These are phyloP conservation scores for Champsocephalus gunnari DNA, from an alignment of 2,797 vertebrate species.

Conservation along the genomic window DNA sequence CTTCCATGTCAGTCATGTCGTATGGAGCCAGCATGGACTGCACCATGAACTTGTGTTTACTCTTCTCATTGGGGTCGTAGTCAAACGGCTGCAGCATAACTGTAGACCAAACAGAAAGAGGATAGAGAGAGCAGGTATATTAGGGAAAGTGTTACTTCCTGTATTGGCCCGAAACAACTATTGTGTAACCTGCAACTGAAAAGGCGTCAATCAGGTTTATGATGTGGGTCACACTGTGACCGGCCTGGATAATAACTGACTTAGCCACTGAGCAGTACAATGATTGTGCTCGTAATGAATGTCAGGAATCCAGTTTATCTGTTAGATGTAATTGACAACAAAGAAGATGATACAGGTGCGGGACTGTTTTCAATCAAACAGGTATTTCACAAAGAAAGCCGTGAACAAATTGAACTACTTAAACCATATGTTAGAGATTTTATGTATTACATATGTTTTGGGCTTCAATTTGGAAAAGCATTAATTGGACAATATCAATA, in stretches of 20 bases:
- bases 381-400: background rate
- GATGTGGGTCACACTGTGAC: background rate
- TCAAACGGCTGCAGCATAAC: constrained; percentile 98
- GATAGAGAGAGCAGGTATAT: background rate
- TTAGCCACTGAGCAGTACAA: background rate
- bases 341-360: background rate
- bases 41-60: constrained; percentile 99
- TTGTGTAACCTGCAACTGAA: background rate
- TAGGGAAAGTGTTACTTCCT: constrained; percentile 21
- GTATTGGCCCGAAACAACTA: constrained; percentile 11
- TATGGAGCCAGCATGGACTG: constrained; percentile 93
- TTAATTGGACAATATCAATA: background rate
- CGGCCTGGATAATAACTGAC: background rate
- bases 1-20: constrained; percentile 96
- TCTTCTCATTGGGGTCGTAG: constrained; percentile 97
- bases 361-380: background rate
- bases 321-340: background rate
- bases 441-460: background rate
- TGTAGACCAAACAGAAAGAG: constrained; percentile 73
- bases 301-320: background rate
- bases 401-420: background rate
- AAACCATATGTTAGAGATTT: background rate
- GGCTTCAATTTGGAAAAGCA: background rate
- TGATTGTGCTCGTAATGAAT: background rate
- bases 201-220: background rate